These are phyloP conservation scores for Fulica atra DNA, from an alignment of 2,113 vertebrate species.

Conservation along the genomic window DNA sequence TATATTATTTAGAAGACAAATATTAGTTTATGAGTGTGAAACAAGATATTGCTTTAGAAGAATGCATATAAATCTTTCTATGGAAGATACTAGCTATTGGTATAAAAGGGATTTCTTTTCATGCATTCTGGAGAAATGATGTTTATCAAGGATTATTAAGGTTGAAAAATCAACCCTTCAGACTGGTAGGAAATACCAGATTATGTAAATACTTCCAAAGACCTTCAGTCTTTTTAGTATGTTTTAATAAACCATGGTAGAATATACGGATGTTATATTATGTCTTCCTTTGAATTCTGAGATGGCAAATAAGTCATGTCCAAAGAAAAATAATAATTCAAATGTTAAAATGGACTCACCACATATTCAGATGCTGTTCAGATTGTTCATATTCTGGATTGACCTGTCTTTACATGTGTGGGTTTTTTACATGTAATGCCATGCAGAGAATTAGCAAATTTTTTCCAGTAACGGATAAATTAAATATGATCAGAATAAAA, in stretches of 20 bases:
- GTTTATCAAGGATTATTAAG: neutral
- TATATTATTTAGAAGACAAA: slow-evolving; percentile 49
- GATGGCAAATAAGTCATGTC: neutral
- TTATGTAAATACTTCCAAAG: neutral
- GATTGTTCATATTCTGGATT: neutral
- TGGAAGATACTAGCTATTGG: neutral
- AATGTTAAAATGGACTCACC: neutral
- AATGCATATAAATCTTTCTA: neutral
- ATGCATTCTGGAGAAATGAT: neutral
- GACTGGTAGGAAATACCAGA: neutral
- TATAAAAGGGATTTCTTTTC: slow-evolving; percentile 19
- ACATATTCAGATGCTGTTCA: neutral
- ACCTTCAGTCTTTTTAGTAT: neutral
- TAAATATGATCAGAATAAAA: neutral
- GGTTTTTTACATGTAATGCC: neutral
- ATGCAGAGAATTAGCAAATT: neutral
- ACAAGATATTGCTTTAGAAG: neutral
- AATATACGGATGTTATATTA: too few relatives aligned
- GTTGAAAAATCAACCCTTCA: neutral
- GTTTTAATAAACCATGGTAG: neutral
- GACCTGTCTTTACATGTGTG: neutral
- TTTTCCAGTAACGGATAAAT: neutral
- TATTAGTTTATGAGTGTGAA: slow-evolving; percentile 21
- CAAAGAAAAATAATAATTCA: neutral
- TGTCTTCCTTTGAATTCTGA: neutral